These are phyloP conservation scores for Meghimatium bilineatum DNA, from an alignment of 2,888 invertebrate genomes.

Conservation along the genomic window DNA sequence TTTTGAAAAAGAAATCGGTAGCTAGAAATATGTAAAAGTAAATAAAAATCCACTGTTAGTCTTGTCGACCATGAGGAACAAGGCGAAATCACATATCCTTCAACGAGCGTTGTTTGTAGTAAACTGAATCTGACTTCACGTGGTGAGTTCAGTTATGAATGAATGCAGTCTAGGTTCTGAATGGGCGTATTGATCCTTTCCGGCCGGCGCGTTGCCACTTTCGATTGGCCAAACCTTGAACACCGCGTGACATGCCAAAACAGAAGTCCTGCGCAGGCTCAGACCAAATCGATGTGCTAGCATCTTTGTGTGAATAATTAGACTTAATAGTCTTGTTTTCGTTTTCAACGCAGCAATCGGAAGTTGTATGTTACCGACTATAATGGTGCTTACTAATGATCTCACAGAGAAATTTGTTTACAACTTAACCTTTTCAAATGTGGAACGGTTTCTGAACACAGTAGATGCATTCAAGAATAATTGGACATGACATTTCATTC, in stretches of 20 bases:
- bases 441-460: too few relatives aligned
- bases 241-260: constrained; percentile 26
- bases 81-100: not conserved
- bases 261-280: not conserved
- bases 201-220: constrained; percentile 11
- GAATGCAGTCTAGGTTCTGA: constrained; percentile 6
- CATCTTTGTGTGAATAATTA: not conserved
- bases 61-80: constrained; percentile 12
- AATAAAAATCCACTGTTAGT: not conserved
- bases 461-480: constrained; percentile 9
- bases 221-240: constrained; percentile 10
- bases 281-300: constrained; percentile 1
- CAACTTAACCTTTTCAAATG: too few relatives aligned
- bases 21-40: not conserved
- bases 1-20: constrained; percentile 1
- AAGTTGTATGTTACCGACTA: constrained; percentile 1
- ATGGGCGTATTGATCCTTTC: constrained; percentile 38
- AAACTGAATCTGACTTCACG: constrained; percentile 27
- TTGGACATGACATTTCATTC: constrained; percentile 26
- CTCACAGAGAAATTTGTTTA: too few relatives aligned
- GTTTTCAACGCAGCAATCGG: constrained; percentile 21
- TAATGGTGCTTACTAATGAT: too few relatives aligned
- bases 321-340: constrained; percentile 28
- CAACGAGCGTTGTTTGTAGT: not conserved
- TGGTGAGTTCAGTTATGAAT: constrained; percentile 38